These are phyloP conservation scores for Pangasius larnaudii DNA, from an alignment of 2,797 vertebrate species.

Conservation along the genomic window DNA sequence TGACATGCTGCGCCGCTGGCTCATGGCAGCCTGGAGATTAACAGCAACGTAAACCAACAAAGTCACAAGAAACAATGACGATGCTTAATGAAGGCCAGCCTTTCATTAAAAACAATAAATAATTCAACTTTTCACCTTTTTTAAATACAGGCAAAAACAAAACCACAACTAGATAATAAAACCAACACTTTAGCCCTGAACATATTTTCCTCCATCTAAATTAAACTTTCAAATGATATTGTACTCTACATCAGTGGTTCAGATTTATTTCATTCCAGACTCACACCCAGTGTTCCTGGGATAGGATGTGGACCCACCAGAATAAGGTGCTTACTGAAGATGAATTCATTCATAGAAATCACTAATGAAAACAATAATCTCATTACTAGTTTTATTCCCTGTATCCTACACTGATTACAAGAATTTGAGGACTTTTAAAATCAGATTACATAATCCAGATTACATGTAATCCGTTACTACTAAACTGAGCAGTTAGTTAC, in stretches of 20 bases:
- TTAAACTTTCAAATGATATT: neutral
- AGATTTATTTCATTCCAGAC: neutral
- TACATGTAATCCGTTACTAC: neutral
- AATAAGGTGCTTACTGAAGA: neutral
- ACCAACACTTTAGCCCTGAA: neutral
- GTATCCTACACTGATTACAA: neutral
- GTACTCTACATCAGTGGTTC: neutral
- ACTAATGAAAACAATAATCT: neutral
- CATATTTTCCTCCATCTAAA: neutral
- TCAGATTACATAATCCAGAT: neutral
- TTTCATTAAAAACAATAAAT: neutral
- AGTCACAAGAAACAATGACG: neutral
- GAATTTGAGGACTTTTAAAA: neutral
- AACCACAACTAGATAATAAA: neutral
- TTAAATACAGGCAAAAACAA: neutral
- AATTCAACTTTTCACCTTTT: neutral
- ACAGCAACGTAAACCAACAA: neutral
- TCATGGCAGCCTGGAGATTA: slow-evolving; percentile 50
- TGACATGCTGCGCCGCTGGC: slow-evolving; percentile 60
- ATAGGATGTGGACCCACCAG: neutral
- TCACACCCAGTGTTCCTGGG: neutral
- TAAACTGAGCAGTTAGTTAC: neutral
- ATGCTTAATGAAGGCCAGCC: neutral
- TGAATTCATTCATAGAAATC: no score
- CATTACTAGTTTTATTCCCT: neutral